phyloP scores from a whole-genome alignment of 2,888 invertebrate genomes.

The Cataglyphis altisquamis region DNA sequence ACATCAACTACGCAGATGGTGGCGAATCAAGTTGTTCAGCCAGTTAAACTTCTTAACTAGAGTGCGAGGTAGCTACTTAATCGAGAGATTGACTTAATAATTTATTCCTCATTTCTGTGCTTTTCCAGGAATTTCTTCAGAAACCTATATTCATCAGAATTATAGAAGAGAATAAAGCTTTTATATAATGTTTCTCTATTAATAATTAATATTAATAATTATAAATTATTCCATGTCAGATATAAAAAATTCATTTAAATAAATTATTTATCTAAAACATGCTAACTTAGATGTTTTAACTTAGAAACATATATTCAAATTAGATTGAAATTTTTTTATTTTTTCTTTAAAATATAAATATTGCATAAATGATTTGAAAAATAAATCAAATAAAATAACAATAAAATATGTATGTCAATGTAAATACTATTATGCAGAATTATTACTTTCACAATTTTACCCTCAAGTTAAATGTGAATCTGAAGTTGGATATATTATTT shows the following conservation, averaged over 20 bases:
- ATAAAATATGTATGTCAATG: background rate
- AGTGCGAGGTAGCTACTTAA: slow-evolving; percentile 46
- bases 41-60: slow-evolving; percentile 73
- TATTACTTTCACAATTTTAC: background rate
- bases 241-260: background rate
- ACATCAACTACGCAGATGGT: slow-evolving; percentile 38
- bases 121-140: background rate
- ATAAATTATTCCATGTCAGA: background rate
- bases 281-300: background rate
- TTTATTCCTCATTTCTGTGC: slow-evolving; percentile 30
- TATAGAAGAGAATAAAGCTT: background rate
- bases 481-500: background rate
- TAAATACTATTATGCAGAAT: background rate
- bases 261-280: background rate
- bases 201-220: background rate
- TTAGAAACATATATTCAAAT: background rate
- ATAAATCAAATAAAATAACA: background rate
- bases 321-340: background rate
- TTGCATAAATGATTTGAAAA: background rate
- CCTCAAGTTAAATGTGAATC: background rate
- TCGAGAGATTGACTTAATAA: slow-evolving; percentile 61
- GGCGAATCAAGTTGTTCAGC: slow-evolving; percentile 65
- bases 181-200: background rate
- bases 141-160: background rate
- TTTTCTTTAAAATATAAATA: background rate